Evolutionary conservation across 2,113 vertebrate species (phyloP).

Genomic region (Tricholaema leucomelas): DNA sequence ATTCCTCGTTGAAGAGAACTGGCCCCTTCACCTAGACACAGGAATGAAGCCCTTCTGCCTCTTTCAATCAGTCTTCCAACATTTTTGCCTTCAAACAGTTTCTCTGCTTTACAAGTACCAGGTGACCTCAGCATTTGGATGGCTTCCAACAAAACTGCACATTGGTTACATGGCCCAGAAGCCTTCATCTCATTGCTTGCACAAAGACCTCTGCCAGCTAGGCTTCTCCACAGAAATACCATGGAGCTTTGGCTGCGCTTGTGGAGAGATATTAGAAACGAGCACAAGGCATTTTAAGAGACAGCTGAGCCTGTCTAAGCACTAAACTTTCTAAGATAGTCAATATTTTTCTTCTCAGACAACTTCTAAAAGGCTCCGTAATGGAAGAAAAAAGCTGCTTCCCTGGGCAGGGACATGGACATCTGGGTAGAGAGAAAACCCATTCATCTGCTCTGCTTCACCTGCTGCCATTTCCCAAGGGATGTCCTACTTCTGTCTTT

Average conservation of each 20-base stretch:
- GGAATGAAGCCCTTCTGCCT: slow-evolving; percentile 31
- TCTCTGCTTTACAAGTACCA: background rate
- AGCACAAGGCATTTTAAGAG: background rate
- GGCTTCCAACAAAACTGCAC: background rate
- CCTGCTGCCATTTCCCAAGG: background rate
- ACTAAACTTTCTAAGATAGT: background rate
- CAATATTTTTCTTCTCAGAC: background rate
- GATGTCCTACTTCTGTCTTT: background rate
- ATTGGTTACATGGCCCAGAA: background rate
- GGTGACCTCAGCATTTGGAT: background rate
- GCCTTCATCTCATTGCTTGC: background rate
- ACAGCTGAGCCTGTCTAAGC: background rate
- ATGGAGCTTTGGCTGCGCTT: background rate
- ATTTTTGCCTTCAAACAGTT: slow-evolving; percentile 6
- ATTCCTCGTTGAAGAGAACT: background rate
- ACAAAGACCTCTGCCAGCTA: background rate
- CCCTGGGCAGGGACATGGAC: fast-evolving
- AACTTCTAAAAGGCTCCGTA: background rate
- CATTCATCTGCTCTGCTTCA: background rate
- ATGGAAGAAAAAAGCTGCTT: background rate
- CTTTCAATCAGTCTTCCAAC: background rate
- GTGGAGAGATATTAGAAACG: background rate
- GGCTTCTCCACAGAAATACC: background rate
- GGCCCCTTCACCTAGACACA: background rate
- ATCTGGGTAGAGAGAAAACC: background rate